These are phyloP conservation scores for Cerastoderma edule DNA, from an alignment of 2,888 invertebrate genomes.

Conservation along the genomic window DNA sequence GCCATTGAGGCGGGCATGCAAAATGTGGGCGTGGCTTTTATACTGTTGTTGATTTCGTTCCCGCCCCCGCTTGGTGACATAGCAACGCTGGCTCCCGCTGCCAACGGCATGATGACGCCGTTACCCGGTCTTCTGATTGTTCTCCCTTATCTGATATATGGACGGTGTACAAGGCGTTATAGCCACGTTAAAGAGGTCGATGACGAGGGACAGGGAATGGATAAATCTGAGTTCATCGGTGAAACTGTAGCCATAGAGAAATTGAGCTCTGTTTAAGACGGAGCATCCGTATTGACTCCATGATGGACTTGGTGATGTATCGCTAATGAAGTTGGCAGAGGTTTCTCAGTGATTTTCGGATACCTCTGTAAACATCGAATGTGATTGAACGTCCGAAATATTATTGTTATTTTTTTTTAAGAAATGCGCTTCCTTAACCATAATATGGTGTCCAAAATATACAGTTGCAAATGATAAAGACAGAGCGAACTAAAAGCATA, in stretches of 20 bases:
- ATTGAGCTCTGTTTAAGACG: constrained; percentile 20
- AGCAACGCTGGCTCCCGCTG: constrained; percentile 86
- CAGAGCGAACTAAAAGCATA: too few relatives aligned
- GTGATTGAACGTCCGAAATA: too few relatives aligned
- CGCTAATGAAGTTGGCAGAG: too few relatives aligned
- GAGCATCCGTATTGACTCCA: too few relatives aligned
- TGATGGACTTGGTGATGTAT: too few relatives aligned
- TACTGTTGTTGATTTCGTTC: constrained; percentile 91
- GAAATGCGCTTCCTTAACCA: too few relatives aligned
- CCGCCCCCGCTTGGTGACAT: constrained; percentile 94
- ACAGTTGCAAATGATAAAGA: too few relatives aligned
- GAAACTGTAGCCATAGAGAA: constrained; percentile 10
- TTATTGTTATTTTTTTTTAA: too few relatives aligned
- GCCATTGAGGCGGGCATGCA: constrained; percentile 93
- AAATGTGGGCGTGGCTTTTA: constrained; percentile 96
- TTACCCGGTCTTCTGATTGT: constrained; percentile 88
- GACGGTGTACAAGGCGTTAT: constrained; percentile 58
- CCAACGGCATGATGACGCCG: constrained; percentile 95
- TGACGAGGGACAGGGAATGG: not conserved
- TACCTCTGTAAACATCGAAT: too few relatives aligned
- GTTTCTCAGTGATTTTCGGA: too few relatives aligned
- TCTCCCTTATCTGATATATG: constrained; percentile 66
- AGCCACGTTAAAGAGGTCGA: constrained; percentile 9
- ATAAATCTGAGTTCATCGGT: not conserved
- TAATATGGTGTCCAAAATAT: too few relatives aligned